Conservation (phyloP, 2,797 vertebrate species). For the Peromyscus eremicus region DNA sequence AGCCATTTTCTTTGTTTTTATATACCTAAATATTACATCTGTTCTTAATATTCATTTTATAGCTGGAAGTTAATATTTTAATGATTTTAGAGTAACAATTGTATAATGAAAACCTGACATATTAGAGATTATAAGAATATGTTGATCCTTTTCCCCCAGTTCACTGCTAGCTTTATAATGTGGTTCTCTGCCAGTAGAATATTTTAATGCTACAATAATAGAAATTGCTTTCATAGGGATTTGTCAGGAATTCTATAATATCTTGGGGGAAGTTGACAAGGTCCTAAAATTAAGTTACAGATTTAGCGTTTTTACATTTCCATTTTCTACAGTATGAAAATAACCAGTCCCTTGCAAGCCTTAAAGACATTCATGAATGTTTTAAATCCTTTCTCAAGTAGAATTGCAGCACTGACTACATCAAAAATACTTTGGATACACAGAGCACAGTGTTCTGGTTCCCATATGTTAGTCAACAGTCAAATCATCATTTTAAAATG, state of each 20-base stretch:
- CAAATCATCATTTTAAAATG: conserved; percentile 72
- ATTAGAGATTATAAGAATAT: conserved; percentile 17
- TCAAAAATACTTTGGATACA: conserved; percentile 51
- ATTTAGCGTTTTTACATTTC: conserved; percentile 70
- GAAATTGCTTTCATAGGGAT: conserved; percentile 64
- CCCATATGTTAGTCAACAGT: conserved; percentile 72
- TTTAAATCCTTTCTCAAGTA: conserved; percentile 71
- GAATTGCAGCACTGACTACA: conserved; percentile 56
- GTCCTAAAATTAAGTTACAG: conserved; percentile 61
- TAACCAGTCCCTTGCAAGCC: conserved; percentile 74
- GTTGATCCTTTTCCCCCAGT: background rate
- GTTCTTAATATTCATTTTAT: background rate
- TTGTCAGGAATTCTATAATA: conserved; percentile 62
- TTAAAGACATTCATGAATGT: conserved; percentile 76
- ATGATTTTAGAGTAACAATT: conserved; percentile 19
- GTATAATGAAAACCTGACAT: background rate
- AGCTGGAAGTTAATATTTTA: background rate
- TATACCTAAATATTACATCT: background rate
- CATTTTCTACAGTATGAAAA: conserved; percentile 69
- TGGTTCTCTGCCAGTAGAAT: conserved; percentile 18
- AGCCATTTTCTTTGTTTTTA: conserved; percentile 15
- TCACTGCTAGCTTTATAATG: conserved; percentile 57
- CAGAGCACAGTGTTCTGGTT: conserved; percentile 67
- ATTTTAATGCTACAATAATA: conserved; percentile 49
- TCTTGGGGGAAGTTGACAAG: conserved; percentile 66